A percentile compares a stretch with the other conserved stretches of the same genome.
Evolutionary conservation across 2,888 invertebrate genomes (phyloP).

Genomic region (Dynastes grantii): DNA sequence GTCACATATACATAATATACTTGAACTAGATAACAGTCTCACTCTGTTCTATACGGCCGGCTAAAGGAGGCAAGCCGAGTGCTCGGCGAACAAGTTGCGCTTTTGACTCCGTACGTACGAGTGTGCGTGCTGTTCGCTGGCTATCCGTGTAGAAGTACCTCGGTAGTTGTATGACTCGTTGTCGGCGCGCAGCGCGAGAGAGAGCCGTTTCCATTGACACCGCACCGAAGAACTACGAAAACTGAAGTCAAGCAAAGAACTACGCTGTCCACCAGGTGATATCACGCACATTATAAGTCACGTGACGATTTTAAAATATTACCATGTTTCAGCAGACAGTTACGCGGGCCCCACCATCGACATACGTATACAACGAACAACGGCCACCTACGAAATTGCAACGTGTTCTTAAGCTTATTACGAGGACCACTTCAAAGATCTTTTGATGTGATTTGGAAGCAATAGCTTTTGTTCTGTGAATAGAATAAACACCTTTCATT

Average conservation of each 20-base stretch:
- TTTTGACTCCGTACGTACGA: slow-evolving; percentile 37
- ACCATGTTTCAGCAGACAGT: slow-evolving; percentile 51
- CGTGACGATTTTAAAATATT: slow-evolving; percentile 51
- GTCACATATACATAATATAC: slow-evolving; percentile 48
- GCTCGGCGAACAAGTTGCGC: slow-evolving; percentile 20
- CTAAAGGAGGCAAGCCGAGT: slow-evolving; percentile 24
- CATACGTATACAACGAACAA: slow-evolving; percentile 40
- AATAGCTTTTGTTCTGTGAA: neutral
- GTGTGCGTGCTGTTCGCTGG: slow-evolving; percentile 11
- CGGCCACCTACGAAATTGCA: slow-evolving; percentile 45
- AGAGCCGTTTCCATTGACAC: slow-evolving; percentile 40
- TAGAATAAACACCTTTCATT: no score
- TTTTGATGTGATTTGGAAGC: neutral
- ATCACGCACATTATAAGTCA: slow-evolving; percentile 52
- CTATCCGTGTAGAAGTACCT: slow-evolving; percentile 12
- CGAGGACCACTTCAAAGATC: slow-evolving; percentile 10
- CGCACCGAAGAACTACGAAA: slow-evolving; percentile 45
- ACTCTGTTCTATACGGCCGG: slow-evolving; percentile 15
- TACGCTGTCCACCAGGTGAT: slow-evolving; percentile 51
- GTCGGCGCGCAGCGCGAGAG: slow-evolving; percentile 29
- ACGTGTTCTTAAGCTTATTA: slow-evolving; percentile 29
- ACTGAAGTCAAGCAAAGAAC: slow-evolving; percentile 47
- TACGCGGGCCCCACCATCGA: slow-evolving; percentile 46
- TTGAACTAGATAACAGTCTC: slow-evolving; percentile 48
- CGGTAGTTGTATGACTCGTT: slow-evolving; percentile 33